phyloP scores from a whole-genome alignment of 2,888 invertebrate species.

The Brassicogethes aeneus region DNA sequence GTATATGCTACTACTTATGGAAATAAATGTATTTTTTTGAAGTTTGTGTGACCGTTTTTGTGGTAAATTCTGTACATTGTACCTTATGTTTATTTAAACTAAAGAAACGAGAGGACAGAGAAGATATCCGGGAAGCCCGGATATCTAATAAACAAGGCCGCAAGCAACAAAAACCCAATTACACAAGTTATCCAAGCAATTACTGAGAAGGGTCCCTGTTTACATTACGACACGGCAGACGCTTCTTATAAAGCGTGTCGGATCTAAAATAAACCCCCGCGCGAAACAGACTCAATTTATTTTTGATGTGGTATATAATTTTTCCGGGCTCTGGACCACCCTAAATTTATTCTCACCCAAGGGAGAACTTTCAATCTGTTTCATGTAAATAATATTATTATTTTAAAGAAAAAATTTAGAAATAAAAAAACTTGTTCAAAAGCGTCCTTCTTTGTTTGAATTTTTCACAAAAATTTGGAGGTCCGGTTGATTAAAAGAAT shows the following conservation, averaged over 20 bases:
- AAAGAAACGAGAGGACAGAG: no score
- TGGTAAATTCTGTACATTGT: no score
- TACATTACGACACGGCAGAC: constrained; percentile 20
- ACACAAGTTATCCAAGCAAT: constrained; percentile 29
- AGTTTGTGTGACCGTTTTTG: no score
- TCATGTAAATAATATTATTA: constrained; percentile 27
- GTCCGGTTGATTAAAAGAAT: no score
- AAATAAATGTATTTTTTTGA: no score
- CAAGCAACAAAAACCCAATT: constrained; percentile 28
- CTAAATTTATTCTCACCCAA: constrained; percentile 6
- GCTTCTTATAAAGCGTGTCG: constrained; percentile 13
- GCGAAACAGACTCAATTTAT: constrained; percentile 33
- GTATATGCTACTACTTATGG: no score
- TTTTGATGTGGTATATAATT: constrained; percentile 38
- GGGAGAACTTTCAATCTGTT: constrained; percentile 26
- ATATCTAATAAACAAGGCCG: constrained; percentile 15
- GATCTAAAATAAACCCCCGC: constrained; percentile 22
- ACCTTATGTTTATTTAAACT: no score
- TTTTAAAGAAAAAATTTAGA: no score
- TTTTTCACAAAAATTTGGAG: no score
- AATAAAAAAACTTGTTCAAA: no score
- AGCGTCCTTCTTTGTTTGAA: no score
- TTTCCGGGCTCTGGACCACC: constrained; percentile 30
- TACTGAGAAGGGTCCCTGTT: constrained; percentile 23
- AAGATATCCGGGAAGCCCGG: no score